phyloP scores from a whole-genome alignment of 2,113 vertebrate species.

The Ptilonorhynchus violaceus region DNA sequence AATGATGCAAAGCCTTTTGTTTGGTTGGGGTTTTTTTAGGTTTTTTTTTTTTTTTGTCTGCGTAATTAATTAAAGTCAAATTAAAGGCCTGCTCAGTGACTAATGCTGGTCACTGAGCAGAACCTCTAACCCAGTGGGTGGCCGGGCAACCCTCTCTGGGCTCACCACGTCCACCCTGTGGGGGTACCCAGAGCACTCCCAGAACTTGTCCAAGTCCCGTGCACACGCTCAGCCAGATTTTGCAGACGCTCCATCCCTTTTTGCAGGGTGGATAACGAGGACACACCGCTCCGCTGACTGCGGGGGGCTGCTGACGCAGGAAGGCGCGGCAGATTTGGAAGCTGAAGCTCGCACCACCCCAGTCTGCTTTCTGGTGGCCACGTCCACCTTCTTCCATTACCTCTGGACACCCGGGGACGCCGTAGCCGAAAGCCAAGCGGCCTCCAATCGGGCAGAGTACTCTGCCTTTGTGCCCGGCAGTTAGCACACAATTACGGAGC shows the following conservation, averaged over 20 bases:
- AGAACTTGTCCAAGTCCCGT: neutral
- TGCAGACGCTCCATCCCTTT: neutral
- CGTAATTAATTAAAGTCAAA: constrained; percentile 22
- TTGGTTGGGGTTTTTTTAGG: too few species aligned
- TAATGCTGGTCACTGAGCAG: neutral
- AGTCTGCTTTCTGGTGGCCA: neutral
- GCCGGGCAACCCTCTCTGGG: neutral
- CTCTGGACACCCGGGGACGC: neutral
- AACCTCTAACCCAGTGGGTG: neutral
- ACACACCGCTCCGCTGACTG: neutral
- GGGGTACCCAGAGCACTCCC: neutral
- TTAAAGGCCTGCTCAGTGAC: too few species aligned
- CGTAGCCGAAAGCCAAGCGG: neutral
- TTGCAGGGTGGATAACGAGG: neutral
- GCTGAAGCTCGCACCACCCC: neutral
- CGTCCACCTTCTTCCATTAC: neutral
- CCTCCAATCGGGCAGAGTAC: neutral
- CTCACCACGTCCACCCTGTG: neutral
- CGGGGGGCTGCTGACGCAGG: neutral
- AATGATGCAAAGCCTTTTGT: neutral
- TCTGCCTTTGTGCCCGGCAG: neutral
- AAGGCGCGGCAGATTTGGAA: neutral
- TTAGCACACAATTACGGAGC: neutral
- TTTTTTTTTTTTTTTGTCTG: too few species aligned
- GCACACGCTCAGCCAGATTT: neutral